Evolutionary conservation across 1,140 invertebrate species (phyloP), one percentile per base, ranked within the genome.

Genomic region (Drosophila ambigua): DNA sequence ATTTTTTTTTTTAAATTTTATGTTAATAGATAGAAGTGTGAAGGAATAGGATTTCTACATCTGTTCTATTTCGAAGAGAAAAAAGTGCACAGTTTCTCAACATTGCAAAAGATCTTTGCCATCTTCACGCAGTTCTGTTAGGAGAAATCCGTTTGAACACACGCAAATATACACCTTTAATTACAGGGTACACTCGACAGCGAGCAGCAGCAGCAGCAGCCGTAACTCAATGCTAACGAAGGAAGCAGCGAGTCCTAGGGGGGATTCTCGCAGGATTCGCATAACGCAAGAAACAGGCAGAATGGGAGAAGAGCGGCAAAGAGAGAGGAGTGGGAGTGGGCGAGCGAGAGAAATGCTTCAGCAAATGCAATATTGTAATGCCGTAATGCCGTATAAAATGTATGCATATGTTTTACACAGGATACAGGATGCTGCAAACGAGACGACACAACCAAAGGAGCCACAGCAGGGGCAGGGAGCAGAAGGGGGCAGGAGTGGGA

Each of bases 281-380:
- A 85, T 78, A 87, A 66, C 66, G 60, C 24, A 85, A 77, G 82
- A 69, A 72, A 77, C 11, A 13, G 11, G 53, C 55, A 59, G 44
- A 39, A 58, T 15, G 24, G 23, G 7, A 28, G 44, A 2, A 23
- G 5, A 31, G 23, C 16, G 13, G 41, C 11, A 45, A 15, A 26
- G 11, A 11, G 23, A 53, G 20, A 24, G 23, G 39, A 26, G 31
- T 11, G 9, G 41, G 24, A 43, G 13, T 20, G 48, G 39, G 28
- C 35, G 39, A 64, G 43, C 5, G 23, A 61, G 39, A 81, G 79
- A 74, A 87, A 71, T 74, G 50, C 71, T 78, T 77, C 74, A 68
- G 73, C 82, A 82, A 87, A 87, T 87, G 78, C 72, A 87, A 88
- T 87, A 82, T 79, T 76, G 83, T 88, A 79, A 82, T 78, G 75